Base-by-base conservation (phyloP, 2,888 invertebrate species). In the Arge pagana region DNA sequence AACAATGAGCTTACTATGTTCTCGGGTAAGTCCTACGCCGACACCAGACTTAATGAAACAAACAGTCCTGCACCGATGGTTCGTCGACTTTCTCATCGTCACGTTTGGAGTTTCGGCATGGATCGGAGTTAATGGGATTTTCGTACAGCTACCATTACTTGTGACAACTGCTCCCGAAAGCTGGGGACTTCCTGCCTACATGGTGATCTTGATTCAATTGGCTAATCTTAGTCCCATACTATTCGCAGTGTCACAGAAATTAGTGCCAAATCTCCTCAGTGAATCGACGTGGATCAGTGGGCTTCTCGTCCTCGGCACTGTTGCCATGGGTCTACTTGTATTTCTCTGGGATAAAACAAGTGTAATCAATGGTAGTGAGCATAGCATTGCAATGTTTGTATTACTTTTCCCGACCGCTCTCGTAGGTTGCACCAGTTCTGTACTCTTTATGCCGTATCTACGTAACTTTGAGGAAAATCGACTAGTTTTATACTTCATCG, bases 101-200 rank as follows among this genome's bases (percentile, higher is more conserved):
- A 78, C 87, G 62, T 93, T 94, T 78, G 89, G 89, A 43, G 80
- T 87, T 50, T 87, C 87, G 65, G 83, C 93, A 40, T 95, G 94
- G 94, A 83, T 94, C 63, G 88, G 88, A 45, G 85, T 93, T 56
- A 95, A 93, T 79, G 90, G 89, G 8, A 82, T 91, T 50, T 96
- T 87, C 80, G 86, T 93, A 61, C 90, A 95, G 76, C 78, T 93
- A 56, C 93, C 95, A 13, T 78, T 93, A 56, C 79, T 95, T 53
- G 90, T 93, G 7, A 80, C 85, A 57, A 78, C 79, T 36, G 83
- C 90, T 40, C 94, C 95, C 1, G 95, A 95, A 79, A 83, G 84
- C 57, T 95, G 93, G 94, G 83, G 82, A 67, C 81, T 96, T 53
- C 89, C 93, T 1, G 86, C 93, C 0, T 90, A 88, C 70, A 81